These are phyloP conservation scores for Pherbina coryleti DNA, from an alignment of 2,888 invertebrate genomes.

Conservation along the genomic window DNA sequence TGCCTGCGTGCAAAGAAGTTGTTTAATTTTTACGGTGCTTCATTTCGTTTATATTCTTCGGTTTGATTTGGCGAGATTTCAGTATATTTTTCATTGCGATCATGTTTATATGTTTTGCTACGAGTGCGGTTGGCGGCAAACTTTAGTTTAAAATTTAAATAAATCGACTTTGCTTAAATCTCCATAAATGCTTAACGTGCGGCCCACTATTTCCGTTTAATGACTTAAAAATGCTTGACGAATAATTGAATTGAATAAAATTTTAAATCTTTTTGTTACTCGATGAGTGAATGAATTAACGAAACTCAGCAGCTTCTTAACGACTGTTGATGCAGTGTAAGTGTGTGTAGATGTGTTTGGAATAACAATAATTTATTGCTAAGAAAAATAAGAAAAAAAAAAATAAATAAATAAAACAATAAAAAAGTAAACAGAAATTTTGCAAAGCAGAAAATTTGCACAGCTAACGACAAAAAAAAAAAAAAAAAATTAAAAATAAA, in stretches of 20 bases:
- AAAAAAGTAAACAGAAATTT: neutral
- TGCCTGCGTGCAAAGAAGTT: neutral
- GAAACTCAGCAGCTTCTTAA: neutral
- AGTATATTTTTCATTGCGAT: slow-evolving; percentile 25
- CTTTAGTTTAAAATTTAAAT: neutral
- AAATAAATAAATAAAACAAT: neutral
- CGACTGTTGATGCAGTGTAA: neutral
- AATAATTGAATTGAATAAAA: slow-evolving; percentile 16
- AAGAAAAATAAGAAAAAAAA: neutral
- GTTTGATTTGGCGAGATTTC: neutral
- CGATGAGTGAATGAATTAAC: neutral
- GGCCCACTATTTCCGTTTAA: slow-evolving; percentile 21
- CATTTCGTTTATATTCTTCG: slow-evolving; percentile 25
- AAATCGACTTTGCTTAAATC: neutral
- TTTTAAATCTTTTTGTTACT: neutral
- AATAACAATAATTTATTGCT: neutral
- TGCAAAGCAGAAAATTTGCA: neutral
- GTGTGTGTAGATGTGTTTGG: neutral
- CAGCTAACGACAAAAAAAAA: too few relatives aligned
- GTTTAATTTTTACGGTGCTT: neutral
- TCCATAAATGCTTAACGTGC: neutral
- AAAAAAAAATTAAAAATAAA: too few relatives aligned
- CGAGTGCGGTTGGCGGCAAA: neutral
- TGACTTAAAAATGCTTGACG: neutral
- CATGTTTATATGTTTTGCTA: neutral